Base-by-base conservation (phyloP, 1,140 invertebrate species). In the Hetaerina americana region DNA sequence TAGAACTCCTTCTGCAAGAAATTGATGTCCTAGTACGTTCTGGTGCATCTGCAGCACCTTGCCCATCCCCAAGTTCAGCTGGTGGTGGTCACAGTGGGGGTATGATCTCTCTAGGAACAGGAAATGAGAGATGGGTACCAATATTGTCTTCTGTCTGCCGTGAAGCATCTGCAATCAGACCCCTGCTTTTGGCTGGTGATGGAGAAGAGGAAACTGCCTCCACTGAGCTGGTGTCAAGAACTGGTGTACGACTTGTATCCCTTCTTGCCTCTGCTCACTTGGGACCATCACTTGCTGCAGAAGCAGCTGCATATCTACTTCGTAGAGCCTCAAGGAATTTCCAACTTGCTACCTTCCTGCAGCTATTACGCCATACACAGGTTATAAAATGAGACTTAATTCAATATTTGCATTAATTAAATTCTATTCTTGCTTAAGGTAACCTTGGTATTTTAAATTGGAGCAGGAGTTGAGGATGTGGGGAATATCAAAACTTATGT, bases 1-100 rank as follows among this genome's bases (percentile, higher is more conserved):
- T 78, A 85, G 85, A 85, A 76, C 80, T 84, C 74, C 77, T 87
- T 15, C 76, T 87, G 2, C 84, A 85, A 77, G 85, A 87, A 77
- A 77, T 88, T 70, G 85, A 87, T 76, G 80, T 80, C 68, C 82
- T 83, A 40, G 77, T 84, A 68, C 74, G 85, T 66, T 79, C 80
- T 71, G 67, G 25, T 18, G 67, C 25, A 15, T 26, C 27, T 3
- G 67, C 25, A 15, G 75, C 26, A 78, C 82, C 26, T 78, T 80
- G 1, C 73, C 40, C 40, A 5, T 57, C 40, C 22, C 40, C 40
- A 18, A 12, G 40, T 10, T 57, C 40, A 3, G 3, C 22, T 12
- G 40, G 40, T 5, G 40, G 15, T 18, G 83, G 25, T 78, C 76
- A 26, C 82, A 80, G 71, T 80, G 0, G 80, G 81, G 49, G 79